Conservation (phyloP, 64 coral and sea anemone species). For the Montipora sp. region DNA sequence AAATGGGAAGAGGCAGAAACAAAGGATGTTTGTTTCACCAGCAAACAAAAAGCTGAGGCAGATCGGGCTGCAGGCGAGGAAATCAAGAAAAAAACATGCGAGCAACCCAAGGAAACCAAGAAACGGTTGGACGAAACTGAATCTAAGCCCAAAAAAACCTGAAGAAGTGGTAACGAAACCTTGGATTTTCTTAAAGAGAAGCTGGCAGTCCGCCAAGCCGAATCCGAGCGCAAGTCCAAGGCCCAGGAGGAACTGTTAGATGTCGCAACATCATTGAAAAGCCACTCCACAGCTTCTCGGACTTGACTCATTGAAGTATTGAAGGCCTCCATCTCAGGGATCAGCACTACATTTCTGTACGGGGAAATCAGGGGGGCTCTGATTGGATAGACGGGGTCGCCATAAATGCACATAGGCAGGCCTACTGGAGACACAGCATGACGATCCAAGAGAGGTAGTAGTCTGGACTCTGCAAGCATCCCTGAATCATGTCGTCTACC, state of each 20-base stretch:
- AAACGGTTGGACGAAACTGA: neutral
- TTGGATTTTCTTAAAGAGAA: too few species aligned
- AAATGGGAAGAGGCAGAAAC: neutral
- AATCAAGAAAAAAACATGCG: neutral
- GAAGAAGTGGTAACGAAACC: too few species aligned
- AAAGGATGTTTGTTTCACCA: neutral
- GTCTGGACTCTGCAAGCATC: neutral
- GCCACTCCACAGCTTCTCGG: neutral
- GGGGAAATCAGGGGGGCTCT: neutral
- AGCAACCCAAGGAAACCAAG: neutral
- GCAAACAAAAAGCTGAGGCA: neutral
- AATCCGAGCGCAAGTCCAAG: neutral
- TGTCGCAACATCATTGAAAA: constrained; percentile 22
- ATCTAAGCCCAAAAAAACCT: too few species aligned
- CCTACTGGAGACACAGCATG: constrained; percentile 14
- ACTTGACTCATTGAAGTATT: neutral
- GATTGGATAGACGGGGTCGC: constrained; percentile 8
- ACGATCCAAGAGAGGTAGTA: neutral
- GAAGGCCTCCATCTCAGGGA: constrained; percentile 4
- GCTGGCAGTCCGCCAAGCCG: neutral
- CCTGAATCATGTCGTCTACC: constrained; percentile 4
- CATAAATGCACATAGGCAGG: constrained; percentile 21
- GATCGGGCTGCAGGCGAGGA: neutral
- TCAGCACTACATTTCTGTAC: neutral
- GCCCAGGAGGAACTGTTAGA: neutral